Base-by-base conservation (phyloP, 2,888 invertebrate species). In the Candidula unifasciata region DNA sequence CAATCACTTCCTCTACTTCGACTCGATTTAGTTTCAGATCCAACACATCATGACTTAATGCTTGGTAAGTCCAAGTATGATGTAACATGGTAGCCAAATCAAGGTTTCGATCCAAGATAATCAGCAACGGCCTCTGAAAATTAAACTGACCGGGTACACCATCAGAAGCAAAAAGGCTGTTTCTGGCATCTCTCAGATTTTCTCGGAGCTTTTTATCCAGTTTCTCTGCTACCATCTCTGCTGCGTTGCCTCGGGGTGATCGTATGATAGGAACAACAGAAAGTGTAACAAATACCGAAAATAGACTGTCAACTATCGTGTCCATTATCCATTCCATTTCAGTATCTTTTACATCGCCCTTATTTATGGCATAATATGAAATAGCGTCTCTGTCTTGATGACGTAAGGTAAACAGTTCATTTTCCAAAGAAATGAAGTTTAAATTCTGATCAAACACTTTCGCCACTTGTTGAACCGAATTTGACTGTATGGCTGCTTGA, bases 61-160 rank as follows among this genome's bases (percentile, higher is more conserved):
- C 99, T 84, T 99, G 99, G 94, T 99, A 99, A 0, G 99, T 99
- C 99, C 99, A 99, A 0, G 99, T 99, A 94, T 99, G 99, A 95
- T 99, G 99, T 86, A 99, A 94, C 37, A 98, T 98, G 69, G 99
- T 99, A 1, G 99, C 98, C 96, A 99, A 96, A 94, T 99, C 99
- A 88, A 98, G 95, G 94, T 97, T 98, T 86, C 99, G 95, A 94
- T 99, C 99, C 83, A 99, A 94, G 86, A 99, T 94, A 88, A 99
- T 96, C 57, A 99, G 94, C 90, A 99, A 95, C 0, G 99, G 99
- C 77, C 99, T 95, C 91, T 98, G 98, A 93, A 98, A 98, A 93
- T 97, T 93, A 87, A 94, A 93, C 95, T 94, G 97, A 10, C 94
- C 95, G 95, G 85, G 93, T 57, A 94, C 94, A 82, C 88, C 90